phyloP scores from a whole-genome alignment of 2,113 vertebrate genomes.

The Oriolus oriolus region DNA sequence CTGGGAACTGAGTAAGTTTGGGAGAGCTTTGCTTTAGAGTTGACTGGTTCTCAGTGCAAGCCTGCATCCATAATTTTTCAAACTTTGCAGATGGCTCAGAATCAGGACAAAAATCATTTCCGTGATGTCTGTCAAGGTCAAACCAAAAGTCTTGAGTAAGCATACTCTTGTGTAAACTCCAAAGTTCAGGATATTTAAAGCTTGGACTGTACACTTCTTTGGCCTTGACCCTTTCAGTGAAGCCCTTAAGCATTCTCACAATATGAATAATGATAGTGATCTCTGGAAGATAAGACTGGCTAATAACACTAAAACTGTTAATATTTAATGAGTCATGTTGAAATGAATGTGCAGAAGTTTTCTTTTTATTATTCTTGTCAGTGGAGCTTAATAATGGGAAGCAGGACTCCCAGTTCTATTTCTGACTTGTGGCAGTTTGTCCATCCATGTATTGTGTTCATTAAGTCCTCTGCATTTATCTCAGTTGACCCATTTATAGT shows the following conservation, averaged over 20 bases:
- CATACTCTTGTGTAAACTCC: neutral
- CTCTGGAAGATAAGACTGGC: neutral
- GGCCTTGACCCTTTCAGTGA: neutral
- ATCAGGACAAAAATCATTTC: neutral
- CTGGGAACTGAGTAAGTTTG: neutral
- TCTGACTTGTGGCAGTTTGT: neutral
- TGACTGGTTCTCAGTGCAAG: neutral
- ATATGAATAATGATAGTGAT: neutral
- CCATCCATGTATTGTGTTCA: neutral
- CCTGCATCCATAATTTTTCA: neutral
- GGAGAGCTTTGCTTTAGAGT: neutral
- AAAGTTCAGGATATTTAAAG: neutral
- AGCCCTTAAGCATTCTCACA: neutral
- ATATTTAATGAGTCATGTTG: neutral
- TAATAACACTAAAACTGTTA: slow-evolving; percentile 9
- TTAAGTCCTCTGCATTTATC: neutral
- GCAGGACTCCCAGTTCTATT: neutral
- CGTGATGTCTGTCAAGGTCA: neutral
- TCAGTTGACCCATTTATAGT: neutral
- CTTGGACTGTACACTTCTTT: neutral
- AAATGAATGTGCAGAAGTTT: neutral
- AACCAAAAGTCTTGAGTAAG: neutral
- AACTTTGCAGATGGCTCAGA: neutral
- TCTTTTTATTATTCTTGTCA: neutral
- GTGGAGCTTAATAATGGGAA: neutral